Evolutionary conservation across 2,797 vertebrate species (phyloP), one percentile per base, ranked within the genome.

Genomic region (Cossypha niveicapilla): DNA sequence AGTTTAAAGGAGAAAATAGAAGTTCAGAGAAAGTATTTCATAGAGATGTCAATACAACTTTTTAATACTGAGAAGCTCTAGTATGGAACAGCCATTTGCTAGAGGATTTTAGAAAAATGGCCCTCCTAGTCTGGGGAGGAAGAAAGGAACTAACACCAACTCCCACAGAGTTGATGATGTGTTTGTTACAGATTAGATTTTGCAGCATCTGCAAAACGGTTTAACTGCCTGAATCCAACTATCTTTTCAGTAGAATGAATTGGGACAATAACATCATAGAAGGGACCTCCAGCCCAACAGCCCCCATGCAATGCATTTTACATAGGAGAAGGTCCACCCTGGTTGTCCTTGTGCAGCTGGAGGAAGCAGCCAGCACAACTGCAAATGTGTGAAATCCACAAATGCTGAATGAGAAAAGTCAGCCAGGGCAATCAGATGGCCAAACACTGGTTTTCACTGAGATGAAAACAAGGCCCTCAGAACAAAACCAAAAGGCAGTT

Each of bases 391-490:
- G 22, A 24, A 57, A 45, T 23, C 6, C 56, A 54, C 34, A 57
- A 61, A 39, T 4, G 22, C 13, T 39, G 37, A 72, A 42, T 11
- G 48, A 42, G 58, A n/a, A 8, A 3, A 34, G 61, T 61, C 50
- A 50, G 5, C 62, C 1, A 3, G 39, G 3, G 0, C 34, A 56
- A n/a, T 75, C 60, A 63, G 48, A 23, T 1, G 5, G 76, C 37
- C 76, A 56, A 63, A 39, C 11, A 37, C 21, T 25, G 19, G 28
- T 67, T 60, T 53, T 22, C 85, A 45, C 28, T 21, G 50, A 18
- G 34, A 8, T 42, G 23, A 45, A 70, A 90, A 32, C 12, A 56
- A 80, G 78, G 45, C n/a, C 37, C 39, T 76, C 28, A 41, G 37
- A 58, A 37, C 23, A 42, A 60, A 80, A 65, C 4, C 13, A 53